These are phyloP conservation scores for Chironomus striatipennis DNA, from an alignment of 1,140 invertebrate genomes.

Conservation along the genomic window DNA sequence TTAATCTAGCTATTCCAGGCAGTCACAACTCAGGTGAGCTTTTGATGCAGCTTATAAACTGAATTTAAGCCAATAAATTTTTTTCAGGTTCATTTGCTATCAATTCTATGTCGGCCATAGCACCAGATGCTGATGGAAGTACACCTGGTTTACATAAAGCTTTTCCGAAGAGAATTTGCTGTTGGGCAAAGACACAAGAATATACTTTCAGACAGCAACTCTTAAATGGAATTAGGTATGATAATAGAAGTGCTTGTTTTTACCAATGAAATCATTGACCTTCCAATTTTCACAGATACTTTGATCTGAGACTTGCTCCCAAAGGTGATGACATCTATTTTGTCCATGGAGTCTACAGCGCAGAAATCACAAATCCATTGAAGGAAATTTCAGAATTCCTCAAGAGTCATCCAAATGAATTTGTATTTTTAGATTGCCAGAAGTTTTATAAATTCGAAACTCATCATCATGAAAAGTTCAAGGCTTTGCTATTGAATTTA, in stretches of 20 bases:
- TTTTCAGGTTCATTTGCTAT: constrained; percentile 49
- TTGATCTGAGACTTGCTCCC: constrained; percentile 62
- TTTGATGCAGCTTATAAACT: too few species aligned
- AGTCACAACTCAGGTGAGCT: constrained; percentile 57
- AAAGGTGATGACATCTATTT: constrained; percentile 54
- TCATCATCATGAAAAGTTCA: constrained; percentile 52
- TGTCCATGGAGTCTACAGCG: constrained; percentile 67
- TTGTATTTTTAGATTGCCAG: constrained; percentile 74
- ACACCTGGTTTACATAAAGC: constrained; percentile 52
- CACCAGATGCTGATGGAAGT: constrained; percentile 58
- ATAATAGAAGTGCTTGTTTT: too few species aligned
- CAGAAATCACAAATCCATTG: constrained; percentile 52
- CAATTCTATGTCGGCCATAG: constrained; percentile 44
- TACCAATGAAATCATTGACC: neutral
- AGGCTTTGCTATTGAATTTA: constrained; percentile 50
- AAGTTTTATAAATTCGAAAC: constrained; percentile 70
- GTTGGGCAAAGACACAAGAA: constrained; percentile 69
- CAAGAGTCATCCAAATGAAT: constrained; percentile 54
- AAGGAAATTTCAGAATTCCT: constrained; percentile 57
- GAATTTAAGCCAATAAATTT: too few species aligned
- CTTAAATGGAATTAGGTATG: constrained; percentile 59
- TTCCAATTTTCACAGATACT: constrained; percentile 46
- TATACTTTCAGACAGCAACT: constrained; percentile 57
- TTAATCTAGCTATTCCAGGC: constrained; percentile 70
- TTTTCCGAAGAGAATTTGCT: constrained; percentile 53